These are phyloP conservation scores for Diphyllodes magnificus DNA, from an alignment of 2,113 vertebrate species.

Conservation along the genomic window DNA sequence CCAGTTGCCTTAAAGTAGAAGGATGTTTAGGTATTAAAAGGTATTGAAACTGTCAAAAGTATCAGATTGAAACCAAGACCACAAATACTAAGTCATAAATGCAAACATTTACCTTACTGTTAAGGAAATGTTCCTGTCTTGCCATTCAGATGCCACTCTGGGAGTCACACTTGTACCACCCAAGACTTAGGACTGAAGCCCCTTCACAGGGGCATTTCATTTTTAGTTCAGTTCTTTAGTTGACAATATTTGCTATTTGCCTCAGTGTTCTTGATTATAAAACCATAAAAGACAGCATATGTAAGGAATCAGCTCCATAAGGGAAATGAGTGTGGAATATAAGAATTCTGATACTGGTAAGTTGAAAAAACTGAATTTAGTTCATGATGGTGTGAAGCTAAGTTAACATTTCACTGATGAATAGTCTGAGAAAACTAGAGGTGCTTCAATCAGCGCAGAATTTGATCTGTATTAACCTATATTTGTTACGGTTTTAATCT, in stretches of 20 bases:
- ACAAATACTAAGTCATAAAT: not conserved
- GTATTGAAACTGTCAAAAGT: not conserved
- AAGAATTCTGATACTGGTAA: not conserved
- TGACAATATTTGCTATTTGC: not conserved
- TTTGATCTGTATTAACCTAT: not conserved
- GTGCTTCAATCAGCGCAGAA: not conserved
- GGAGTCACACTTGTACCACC: not conserved
- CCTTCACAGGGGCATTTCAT: accelerated
- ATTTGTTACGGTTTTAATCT: not conserved
- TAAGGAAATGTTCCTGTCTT: not conserved
- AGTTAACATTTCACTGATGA: not conserved
- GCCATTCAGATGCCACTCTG: not conserved
- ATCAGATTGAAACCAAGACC: not conserved
- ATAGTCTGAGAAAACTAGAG: not conserved
- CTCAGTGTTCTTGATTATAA: not conserved
- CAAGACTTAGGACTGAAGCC: not conserved
- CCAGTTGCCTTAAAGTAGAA: not conserved
- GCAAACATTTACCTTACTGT: not conserved
- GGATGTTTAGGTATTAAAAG: not conserved
- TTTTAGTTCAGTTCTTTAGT: not conserved
- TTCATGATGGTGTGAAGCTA: not conserved
- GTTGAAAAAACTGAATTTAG: not conserved
- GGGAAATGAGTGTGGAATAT: not conserved
- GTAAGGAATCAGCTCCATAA: not conserved
- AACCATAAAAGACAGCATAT: not conserved